A percentile compares a stretch with the other conserved stretches of the same genome.
These are phyloP conservation scores for Leucoraja erinaceus DNA, from an alignment of 2,113 vertebrate species.

Conservation along the genomic window DNA sequence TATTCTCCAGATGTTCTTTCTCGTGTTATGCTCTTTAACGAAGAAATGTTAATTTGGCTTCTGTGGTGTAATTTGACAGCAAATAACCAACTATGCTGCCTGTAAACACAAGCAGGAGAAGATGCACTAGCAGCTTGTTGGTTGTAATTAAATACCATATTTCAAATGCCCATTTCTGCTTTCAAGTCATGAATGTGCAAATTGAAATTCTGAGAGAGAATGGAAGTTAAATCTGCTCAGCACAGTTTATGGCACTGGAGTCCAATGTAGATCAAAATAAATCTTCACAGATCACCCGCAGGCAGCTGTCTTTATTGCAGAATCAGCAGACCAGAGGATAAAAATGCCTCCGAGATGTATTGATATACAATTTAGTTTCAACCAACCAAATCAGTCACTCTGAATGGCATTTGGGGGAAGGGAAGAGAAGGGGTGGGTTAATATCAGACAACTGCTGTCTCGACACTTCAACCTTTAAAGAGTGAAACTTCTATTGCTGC, in stretches of 20 bases:
- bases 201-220: constrained; percentile 26
- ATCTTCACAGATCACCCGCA: constrained; percentile 19
- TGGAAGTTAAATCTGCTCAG: neutral
- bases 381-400: neutral
- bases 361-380: constrained; percentile 25
- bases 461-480: neutral
- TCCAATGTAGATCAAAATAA: constrained; percentile 28
- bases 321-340: constrained; percentile 25
- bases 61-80: neutral
- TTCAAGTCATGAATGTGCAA: constrained; percentile 14
- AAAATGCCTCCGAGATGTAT: neutral
- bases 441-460: neutral
- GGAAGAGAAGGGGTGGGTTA: neutral
- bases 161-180: constrained; percentile 10
- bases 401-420: constrained; percentile 5
- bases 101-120: neutral
- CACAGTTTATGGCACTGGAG: neutral
- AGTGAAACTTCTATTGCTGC: neutral
- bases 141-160: neutral
- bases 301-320: constrained; percentile 24
- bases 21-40: neutral
- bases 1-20: constrained; percentile 15
- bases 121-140: neutral
- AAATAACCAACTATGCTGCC: neutral
- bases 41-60: neutral